Percentiles rank a stretch among this genome's conserved stretches.
Conservation (phyloP, 2,797 vertebrate genomes). For the Poeciliopsis turneri region DNA sequence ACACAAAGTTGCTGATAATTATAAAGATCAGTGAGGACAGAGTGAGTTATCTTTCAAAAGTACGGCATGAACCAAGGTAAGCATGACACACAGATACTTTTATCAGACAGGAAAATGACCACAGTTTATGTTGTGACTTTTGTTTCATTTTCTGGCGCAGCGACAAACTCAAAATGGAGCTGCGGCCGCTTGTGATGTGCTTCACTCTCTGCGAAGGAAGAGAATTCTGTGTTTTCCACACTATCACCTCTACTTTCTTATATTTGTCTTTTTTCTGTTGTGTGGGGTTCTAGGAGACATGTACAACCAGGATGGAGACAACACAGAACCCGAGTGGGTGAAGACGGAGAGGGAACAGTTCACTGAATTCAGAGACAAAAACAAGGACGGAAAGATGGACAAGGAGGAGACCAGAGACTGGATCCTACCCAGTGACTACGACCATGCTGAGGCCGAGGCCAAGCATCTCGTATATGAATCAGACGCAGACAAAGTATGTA, state of each 20-base stretch:
- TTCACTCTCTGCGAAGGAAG: slow-evolving; percentile 79
- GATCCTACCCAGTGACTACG: slow-evolving; percentile 96
- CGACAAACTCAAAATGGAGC: slow-evolving; percentile 76
- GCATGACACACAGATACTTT: not conserved
- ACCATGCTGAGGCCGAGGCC: slow-evolving; percentile 96
- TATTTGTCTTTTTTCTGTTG: not conserved
- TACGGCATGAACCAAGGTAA: not conserved
- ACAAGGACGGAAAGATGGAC: slow-evolving; percentile 97
- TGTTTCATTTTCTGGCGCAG: slow-evolving; percentile 8
- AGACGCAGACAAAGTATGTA: slow-evolving; percentile 88
- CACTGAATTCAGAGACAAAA: slow-evolving; percentile 95
- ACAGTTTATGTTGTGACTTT: not conserved
- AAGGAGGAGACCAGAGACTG: slow-evolving; percentile 96
- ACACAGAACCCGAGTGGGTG: slow-evolving; percentile 95
- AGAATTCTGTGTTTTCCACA: not conserved
- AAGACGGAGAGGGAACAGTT: slow-evolving; percentile 96
- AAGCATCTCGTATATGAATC: slow-evolving; percentile 97
- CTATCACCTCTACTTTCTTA: not conserved
- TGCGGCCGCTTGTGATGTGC: slow-evolving; percentile 84
- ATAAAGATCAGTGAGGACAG: not conserved
- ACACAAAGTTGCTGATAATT: not conserved
- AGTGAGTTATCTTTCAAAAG: not conserved
- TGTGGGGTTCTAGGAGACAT: slow-evolving; percentile 87
- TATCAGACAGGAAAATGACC: not conserved
- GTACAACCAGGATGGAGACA: slow-evolving; percentile 93